phyloP scores from a whole-genome alignment of 2,113 vertebrate genomes.

The Corvus cornix region DNA sequence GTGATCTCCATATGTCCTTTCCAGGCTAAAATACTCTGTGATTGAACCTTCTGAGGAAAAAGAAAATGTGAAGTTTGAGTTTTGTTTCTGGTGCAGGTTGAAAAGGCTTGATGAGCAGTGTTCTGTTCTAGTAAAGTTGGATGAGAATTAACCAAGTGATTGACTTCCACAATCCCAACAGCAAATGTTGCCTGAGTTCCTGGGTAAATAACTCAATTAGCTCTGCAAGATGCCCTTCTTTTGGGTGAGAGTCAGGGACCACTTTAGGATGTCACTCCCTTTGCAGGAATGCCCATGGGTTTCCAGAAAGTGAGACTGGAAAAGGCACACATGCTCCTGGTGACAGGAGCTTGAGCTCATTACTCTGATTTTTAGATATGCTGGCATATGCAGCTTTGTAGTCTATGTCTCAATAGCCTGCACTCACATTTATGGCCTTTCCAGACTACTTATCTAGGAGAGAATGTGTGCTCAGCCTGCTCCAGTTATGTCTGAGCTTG shows the following conservation, averaged over 20 bases:
- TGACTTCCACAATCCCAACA: background rate
- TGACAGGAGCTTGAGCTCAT: constrained; percentile 41
- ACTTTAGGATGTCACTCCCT: background rate
- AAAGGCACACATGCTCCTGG: background rate
- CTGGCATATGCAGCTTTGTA: too few relatives aligned
- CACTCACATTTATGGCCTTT: constrained; percentile 14
- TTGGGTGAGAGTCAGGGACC: background rate
- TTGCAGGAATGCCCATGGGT: background rate
- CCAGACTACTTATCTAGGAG: background rate
- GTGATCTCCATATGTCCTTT: background rate
- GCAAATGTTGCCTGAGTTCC: background rate
- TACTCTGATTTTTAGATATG: constrained; percentile 16
- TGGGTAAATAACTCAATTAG: background rate
- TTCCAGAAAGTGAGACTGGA: background rate
- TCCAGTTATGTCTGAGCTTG: background rate
- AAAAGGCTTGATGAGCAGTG: background rate
- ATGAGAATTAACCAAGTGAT: background rate
- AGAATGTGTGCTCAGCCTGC: background rate
- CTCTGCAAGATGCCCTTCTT: background rate
- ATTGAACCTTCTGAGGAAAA: background rate
- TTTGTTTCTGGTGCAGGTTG: background rate
- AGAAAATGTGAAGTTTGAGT: background rate
- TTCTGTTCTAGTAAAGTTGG: background rate
- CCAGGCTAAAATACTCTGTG: background rate
- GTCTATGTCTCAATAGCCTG: constrained; percentile 28